Base-by-base conservation (phyloP, 1,140 invertebrate genomes). In the Trichomalopsis sarcophagae region DNA sequence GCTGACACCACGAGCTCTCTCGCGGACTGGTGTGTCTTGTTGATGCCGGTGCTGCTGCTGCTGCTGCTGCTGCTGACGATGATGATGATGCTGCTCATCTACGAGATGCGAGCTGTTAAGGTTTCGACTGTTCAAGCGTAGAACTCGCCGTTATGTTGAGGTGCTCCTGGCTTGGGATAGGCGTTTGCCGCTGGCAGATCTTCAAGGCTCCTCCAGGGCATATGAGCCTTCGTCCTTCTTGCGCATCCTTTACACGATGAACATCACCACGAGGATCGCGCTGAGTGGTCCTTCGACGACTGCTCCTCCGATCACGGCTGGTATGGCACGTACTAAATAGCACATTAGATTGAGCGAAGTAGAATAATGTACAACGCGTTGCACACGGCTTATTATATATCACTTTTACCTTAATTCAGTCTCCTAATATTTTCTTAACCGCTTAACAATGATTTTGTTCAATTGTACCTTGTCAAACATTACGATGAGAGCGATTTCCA, bases 211-310 rank as follows among this genome's bases (percentile, higher is more conserved):
- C 91, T 99, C 99, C 85, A 99, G 94, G 9, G 98, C 97, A 92
- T 99, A 99, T 86, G 98, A 99, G 21, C 99, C 99, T 93, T 99
- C 99, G 92, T 99, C 99, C 95, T 99, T 99, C 95, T 99, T 99
- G 92, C 98, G 96, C 98, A 99, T 99, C 91, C 99, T 96, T 93
- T 99, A 99, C 9, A 99, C 98, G 90, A 99, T 98, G 94, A 99
- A 99, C 98, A 99, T 99, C 74, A 99, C 98, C 86, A 99, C 97
- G 75, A 99, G 95, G 92, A 99, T 99, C 89, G 99, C 98, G 94
- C 98, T 99, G 30, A 99, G 95, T 62, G 99, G 94, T 69, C 98
- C 98, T n/a, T n/a, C n/a, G 21, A 99, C 98, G 81, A 99, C 98
- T 86, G 98, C 98, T 87, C 99, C 99, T 88, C 99, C 99, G 91